Conservation (phyloP, 2,888 invertebrate species). For the Macroteleia sp. region DNA sequence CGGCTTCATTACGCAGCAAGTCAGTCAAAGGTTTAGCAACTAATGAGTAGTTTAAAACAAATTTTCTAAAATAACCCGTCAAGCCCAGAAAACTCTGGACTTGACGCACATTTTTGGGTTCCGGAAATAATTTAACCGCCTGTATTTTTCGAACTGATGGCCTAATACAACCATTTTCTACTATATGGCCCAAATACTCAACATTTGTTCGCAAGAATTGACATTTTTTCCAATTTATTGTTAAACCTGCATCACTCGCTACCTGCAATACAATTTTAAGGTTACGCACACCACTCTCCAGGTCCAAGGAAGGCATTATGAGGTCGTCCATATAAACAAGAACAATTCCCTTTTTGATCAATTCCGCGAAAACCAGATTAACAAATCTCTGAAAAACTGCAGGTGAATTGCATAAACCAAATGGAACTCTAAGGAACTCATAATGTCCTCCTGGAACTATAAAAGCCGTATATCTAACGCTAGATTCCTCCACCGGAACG, state of each 20-base stretch:
- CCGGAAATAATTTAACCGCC: conserved; percentile 26
- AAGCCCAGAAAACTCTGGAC: neutral
- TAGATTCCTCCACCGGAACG: neutral
- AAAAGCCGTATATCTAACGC: neutral
- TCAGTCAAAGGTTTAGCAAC: neutral
- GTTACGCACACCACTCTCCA: neutral
- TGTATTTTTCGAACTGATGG: conserved; percentile 3
- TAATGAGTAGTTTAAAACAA: neutral
- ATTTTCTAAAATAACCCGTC: conserved; percentile 1
- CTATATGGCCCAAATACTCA: neutral
- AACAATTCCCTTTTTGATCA: neutral
- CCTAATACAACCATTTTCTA: conserved; percentile 4
- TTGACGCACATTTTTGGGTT: neutral
- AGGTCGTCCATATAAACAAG: neutral
- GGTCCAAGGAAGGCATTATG: neutral
- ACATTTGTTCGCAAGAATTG: neutral
- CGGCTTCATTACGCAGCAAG: neutral
- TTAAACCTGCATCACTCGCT: neutral
- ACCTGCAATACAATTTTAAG: neutral
- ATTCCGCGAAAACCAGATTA: neutral
- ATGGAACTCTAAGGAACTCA: conserved; percentile 1
- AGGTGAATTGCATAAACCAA: too few relatives aligned
- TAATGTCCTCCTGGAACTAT: conserved; percentile 3
- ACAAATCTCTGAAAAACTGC: too few relatives aligned
- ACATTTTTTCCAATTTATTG: conserved; percentile 7